Base-by-base conservation (phyloP, 2,797 vertebrate species). In the Catostomus latipinnis region DNA sequence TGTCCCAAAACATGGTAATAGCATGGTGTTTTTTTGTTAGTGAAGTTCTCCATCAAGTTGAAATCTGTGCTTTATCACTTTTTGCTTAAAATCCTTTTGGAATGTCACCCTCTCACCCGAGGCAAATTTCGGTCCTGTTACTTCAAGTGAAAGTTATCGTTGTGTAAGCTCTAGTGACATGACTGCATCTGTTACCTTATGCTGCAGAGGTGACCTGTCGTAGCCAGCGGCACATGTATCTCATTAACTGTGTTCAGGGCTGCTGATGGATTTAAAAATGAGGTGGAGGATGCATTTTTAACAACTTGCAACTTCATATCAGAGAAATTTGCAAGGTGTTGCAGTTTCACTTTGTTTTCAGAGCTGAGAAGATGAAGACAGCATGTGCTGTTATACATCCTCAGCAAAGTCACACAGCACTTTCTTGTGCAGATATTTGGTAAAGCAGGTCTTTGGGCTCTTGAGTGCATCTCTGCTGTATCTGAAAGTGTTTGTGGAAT, bases 161-260 rank as follows among this genome's bases (percentile, higher is more conserved):
- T 52, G 49, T 52, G 11, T 12, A 34, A n/a, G 18, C 49, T 69
- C 48, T 53, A 12, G 16, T 13, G 18, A 67, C 18, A 1, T 10
- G 63, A 11, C 60, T 13, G 57, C 34, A 34, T 34, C 34, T 63
- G 34, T 10, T 9, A 66, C n/a, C n/a, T 34, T 34, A 34, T 34
- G 34, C 34, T 34, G 57, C 79, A 54, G 71, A 60, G 43, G 62
- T 8, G 9, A 52, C 65, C 48, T 18, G 58, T 52, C 57, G 46
- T 46, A 67, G 71, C 66, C 74, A 48, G 43, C 46, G 78, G 62
- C 54, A 50, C 52, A 62, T 56, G 63, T 74, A 77, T 73, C 78
- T 73, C 68, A 62, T 80, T 73, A 80, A 12, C 49, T 48, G 50
- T 69, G 67, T 63, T 80, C 81, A 70, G 71, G 70, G 43, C 65